phyloP scores from a whole-genome alignment of 2,888 invertebrate species.

The Megastigmus dorsalis region DNA sequence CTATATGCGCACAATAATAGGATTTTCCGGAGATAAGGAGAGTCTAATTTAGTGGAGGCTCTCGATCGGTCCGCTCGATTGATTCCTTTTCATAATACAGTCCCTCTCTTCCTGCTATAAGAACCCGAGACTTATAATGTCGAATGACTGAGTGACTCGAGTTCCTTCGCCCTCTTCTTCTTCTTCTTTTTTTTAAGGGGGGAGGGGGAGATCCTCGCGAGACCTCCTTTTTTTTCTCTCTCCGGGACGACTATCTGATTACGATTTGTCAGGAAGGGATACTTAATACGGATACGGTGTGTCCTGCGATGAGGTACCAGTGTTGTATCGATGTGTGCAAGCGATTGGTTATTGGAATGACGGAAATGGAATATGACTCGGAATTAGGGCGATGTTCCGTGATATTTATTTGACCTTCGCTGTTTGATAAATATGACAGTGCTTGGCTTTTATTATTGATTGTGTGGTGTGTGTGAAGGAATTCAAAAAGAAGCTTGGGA shows the following conservation, averaged over 20 bases:
- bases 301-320: too few relatives aligned
- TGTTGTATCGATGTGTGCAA: not conserved
- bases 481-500: too few relatives aligned
- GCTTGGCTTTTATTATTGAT: too few relatives aligned
- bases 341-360: conserved; percentile 18
- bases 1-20: conserved; percentile 52
- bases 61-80: conserved; percentile 24
- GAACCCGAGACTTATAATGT: not conserved
- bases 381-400: too few relatives aligned
- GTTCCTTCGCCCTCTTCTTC: too few relatives aligned
- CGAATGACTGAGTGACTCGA: conserved; percentile 29
- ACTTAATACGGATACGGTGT: too few relatives aligned
- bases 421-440: too few relatives aligned
- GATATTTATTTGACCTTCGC: too few relatives aligned
- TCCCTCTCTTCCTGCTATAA: conserved; percentile 1
- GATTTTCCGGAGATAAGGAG: conserved; percentile 54
- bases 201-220: not conserved
- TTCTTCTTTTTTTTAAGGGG: too few relatives aligned
- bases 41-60: conserved; percentile 47
- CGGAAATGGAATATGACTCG: too few relatives aligned
- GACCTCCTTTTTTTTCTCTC: not conserved
- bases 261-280: conserved; percentile 47
- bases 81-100: conserved; percentile 6
- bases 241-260: conserved; percentile 49
- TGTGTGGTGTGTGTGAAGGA: too few relatives aligned